These are phyloP conservation scores for Polyodon spathula DNA, from an alignment of 2,113 vertebrate species.

Conservation along the genomic window DNA sequence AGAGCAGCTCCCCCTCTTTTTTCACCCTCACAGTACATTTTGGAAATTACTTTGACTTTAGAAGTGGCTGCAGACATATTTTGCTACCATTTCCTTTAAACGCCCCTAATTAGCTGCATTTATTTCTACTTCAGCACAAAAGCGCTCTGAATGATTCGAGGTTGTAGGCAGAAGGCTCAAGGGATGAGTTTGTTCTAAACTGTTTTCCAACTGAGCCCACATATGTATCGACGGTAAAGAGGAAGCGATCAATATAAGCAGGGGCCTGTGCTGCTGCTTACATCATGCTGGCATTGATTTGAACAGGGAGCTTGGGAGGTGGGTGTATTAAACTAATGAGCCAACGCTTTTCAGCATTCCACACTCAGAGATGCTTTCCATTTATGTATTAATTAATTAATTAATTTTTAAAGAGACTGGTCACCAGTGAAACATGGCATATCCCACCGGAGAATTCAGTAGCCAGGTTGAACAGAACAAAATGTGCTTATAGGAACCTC, in stretches of 20 bases:
- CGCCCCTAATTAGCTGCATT: background rate
- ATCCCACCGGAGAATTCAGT: too few species aligned
- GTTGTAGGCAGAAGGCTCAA: background rate
- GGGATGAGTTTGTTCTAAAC: background rate
- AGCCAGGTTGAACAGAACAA: too few species aligned
- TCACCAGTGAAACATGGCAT: background rate
- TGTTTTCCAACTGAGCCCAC: background rate
- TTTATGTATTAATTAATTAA: background rate
- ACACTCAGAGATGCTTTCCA: background rate
- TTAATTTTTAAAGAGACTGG: background rate
- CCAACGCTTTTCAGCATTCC: background rate
- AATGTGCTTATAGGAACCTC: too few species aligned
- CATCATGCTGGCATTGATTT: background rate
- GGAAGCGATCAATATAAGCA: background rate
- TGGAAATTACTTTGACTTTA: background rate
- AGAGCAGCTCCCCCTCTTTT: too few species aligned
- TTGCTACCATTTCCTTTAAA: background rate
- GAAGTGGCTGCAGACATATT: background rate
- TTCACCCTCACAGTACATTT: too few species aligned
- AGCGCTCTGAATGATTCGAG: background rate
- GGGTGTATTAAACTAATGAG: background rate
- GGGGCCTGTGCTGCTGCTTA: background rate
- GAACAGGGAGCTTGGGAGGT: background rate
- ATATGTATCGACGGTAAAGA: background rate
- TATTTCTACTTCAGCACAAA: background rate